phyloP scores from a whole-genome alignment of 2,113 vertebrate species.

The Dicentrarchus labrax region DNA sequence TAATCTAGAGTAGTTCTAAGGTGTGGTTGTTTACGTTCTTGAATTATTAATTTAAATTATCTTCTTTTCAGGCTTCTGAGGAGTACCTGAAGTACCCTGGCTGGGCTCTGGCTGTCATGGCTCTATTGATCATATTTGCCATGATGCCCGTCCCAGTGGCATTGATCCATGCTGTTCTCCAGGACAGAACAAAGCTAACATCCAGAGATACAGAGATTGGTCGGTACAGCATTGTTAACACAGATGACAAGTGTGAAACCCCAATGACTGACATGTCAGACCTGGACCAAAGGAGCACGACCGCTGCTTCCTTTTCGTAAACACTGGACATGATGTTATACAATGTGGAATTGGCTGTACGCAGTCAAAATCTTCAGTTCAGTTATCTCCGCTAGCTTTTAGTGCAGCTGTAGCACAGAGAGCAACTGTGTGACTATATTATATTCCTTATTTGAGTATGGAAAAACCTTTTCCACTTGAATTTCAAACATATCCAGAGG shows the following conservation, averaged over 20 bases:
- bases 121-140: slow-evolving; percentile 79
- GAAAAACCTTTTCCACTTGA: neutral
- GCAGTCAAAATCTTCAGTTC: neutral
- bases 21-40: neutral
- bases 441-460: slow-evolving; percentile 27
- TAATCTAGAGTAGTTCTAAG: neutral
- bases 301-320: neutral
- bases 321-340: neutral
- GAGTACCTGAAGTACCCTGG: slow-evolving; percentile 82
- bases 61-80: slow-evolving; percentile 81
- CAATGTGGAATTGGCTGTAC: neutral
- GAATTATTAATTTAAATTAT: neutral
- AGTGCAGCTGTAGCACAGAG: neutral
- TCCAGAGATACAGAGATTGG: slow-evolving; percentile 22
- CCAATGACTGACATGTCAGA: slow-evolving; percentile 60
- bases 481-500: neutral
- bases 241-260: slow-evolving; percentile 62
- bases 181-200: slow-evolving; percentile 27
- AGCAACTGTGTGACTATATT: neutral
- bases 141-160: slow-evolving; percentile 82
- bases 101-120: slow-evolving; percentile 85
- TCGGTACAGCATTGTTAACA: slow-evolving; percentile 67
- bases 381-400: neutral
- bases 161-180: slow-evolving; percentile 66
- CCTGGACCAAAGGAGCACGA: slow-evolving; percentile 36